Conservation (phyloP, 1,140 invertebrate species). For the Plectus sambesii region DNA sequence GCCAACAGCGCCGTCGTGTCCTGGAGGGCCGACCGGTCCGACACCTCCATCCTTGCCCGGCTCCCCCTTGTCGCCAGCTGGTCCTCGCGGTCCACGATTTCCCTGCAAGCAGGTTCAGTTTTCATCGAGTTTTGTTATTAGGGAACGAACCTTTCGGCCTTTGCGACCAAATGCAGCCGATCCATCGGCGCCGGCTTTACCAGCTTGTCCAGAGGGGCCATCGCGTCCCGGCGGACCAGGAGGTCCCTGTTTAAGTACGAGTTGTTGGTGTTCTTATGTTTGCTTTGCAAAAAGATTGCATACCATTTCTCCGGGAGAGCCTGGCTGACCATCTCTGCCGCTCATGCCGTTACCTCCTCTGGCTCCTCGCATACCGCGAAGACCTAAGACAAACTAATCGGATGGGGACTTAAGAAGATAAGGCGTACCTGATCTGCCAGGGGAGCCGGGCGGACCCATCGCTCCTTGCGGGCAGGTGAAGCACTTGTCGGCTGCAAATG, state of each 20-base stretch:
- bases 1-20: conserved; percentile 30
- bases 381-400: too few species aligned
- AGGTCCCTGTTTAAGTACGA: too few species aligned
- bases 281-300: too few species aligned
- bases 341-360: conserved; percentile 28
- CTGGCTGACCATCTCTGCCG: conserved; percentile 31
- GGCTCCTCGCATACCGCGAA: conserved; percentile 35
- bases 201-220: conserved; percentile 23
- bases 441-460: conserved; percentile 28
- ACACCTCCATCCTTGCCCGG: conserved; percentile 23
- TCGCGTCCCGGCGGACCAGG: conserved; percentile 29
- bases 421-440: too few species aligned
- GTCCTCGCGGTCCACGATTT: conserved; percentile 18
- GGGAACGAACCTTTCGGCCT: too few species aligned
- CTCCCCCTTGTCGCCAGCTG: conserved; percentile 21
- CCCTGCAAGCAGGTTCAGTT: too few species aligned
- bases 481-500: too few species aligned
- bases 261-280: too few species aligned
- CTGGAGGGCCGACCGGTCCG: conserved; percentile 27
- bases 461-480: conserved; percentile 34
- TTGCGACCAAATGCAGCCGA: too few species aligned
- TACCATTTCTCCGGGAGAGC: conserved; percentile 33
- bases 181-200: too few species aligned
- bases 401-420: too few species aligned
- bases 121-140: too few species aligned